Evolutionary conservation across 1,140 invertebrate genomes (phyloP).

Genomic region (Thalassaphorura encarpata): DNA sequence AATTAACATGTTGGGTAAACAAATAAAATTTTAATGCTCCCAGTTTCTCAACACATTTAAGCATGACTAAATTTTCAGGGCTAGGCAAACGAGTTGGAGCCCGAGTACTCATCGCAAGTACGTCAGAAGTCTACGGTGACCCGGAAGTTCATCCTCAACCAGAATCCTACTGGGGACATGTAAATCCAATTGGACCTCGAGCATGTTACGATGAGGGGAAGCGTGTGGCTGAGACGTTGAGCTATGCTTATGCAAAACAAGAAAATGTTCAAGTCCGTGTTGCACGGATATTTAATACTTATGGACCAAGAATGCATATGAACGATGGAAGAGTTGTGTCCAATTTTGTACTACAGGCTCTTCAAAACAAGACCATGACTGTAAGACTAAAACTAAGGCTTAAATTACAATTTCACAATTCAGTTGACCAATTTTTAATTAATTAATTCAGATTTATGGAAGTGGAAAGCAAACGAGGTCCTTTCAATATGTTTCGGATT

Average conservation of each 20-base stretch:
- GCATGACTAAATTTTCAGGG: slow-evolving; percentile 43
- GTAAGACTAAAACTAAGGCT: slow-evolving; percentile 44
- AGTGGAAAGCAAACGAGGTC: slow-evolving; percentile 93
- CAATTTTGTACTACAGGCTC: slow-evolving; percentile 95
- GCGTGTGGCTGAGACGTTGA: slow-evolving; percentile 89
- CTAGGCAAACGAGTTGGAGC: slow-evolving; percentile 89
- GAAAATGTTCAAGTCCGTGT: slow-evolving; percentile 90
- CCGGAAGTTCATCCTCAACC: slow-evolving; percentile 92
- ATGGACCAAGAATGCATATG: slow-evolving; percentile 99
- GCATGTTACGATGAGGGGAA: slow-evolving; percentile 99
- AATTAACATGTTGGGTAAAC: slow-evolving; percentile 93
- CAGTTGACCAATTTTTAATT: background rate
- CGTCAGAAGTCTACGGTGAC: slow-evolving; percentile 97
- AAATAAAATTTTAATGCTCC: slow-evolving; percentile 1
- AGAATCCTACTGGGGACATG: slow-evolving; percentile 96
- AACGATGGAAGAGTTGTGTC: slow-evolving; percentile 98
- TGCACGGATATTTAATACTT: slow-evolving; percentile 98
- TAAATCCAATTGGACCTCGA: slow-evolving; percentile 89
- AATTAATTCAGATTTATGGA: slow-evolving; percentile 66
- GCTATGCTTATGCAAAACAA: slow-evolving; percentile 94
- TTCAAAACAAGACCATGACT: slow-evolving; percentile 90
- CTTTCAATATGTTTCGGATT: slow-evolving; percentile 96
- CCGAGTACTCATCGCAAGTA: slow-evolving; percentile 89
- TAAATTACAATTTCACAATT: background rate
- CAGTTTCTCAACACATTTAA: background rate